phyloP scores from a whole-genome alignment of 1,140 invertebrate species.

The Drosophila bipectinata region DNA sequence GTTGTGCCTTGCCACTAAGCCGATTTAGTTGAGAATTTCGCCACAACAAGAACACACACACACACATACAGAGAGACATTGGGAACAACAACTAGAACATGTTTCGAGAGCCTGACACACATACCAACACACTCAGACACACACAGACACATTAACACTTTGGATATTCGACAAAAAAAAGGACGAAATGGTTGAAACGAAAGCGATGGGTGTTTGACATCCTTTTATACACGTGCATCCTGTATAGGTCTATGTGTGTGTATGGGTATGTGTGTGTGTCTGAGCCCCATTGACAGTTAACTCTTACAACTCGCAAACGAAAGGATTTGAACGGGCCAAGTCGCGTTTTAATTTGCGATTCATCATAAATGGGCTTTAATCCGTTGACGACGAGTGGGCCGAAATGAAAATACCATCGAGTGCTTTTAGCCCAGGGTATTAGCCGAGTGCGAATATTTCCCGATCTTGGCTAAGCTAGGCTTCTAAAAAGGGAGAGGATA shows the following conservation, averaged over 20 bases:
- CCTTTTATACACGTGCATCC: conserved; percentile 11
- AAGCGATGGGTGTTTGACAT: conserved; percentile 7
- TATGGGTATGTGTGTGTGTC: not conserved
- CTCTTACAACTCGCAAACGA: conserved; percentile 9
- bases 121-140: not conserved
- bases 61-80: not conserved
- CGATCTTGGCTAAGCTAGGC: not conserved
- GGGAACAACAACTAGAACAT: conserved; percentile 17
- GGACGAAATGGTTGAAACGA: not conserved
- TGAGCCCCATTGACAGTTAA: conserved; percentile 22
- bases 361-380: conserved; percentile 13
- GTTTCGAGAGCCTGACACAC: conserved; percentile 11
- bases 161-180: not conserved
- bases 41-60: conserved; percentile 27
- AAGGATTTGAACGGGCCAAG: conserved; percentile 4
- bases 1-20: conserved; percentile 42
- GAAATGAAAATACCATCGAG: conserved; percentile 1
- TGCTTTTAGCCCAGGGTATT: not conserved
- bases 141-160: not conserved
- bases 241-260: not conserved
- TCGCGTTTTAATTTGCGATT: conserved; percentile 16
- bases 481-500: no score
- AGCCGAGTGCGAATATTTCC: not conserved
- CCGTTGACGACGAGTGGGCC: conserved; percentile 5
- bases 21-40: conserved; percentile 46